phyloP scores from a whole-genome alignment of 1,140 invertebrate genomes.

The Zeugodacus cucurbitae region DNA sequence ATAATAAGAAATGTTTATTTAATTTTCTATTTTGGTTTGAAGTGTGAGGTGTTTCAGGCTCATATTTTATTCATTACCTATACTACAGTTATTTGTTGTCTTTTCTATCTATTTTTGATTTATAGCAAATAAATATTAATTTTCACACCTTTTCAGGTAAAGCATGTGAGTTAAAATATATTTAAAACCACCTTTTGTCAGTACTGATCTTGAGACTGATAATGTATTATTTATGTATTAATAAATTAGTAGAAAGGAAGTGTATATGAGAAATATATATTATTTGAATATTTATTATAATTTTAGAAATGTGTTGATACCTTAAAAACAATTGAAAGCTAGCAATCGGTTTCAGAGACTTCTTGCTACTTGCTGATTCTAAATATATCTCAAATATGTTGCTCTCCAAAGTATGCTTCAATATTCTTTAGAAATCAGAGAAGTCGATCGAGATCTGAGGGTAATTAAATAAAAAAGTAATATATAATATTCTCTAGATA shows the following conservation, averaged over 20 bases:
- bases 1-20: neutral
- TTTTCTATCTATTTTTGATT: neutral
- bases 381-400: no score
- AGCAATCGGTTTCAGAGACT: no score
- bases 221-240: neutral
- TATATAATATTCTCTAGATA: no score
- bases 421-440: no score
- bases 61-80: constrained; percentile 13
- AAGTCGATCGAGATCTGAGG: no score
- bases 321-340: no score
- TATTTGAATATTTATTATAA: no score
- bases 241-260: neutral
- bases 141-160: neutral
- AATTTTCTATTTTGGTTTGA: neutral
- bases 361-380: no score
- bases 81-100: neutral
- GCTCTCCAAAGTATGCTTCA: no score
- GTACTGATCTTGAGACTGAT: neutral
- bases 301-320: no score
- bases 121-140: constrained; percentile 13
- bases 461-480: no score
- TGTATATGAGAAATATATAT: neutral
- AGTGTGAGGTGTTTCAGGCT: neutral
- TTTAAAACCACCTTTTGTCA: neutral
- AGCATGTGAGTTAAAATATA: neutral